Evolutionary conservation across 1,140 invertebrate genomes (phyloP).

Genomic region (Macrobrachium rosenbergii): DNA sequence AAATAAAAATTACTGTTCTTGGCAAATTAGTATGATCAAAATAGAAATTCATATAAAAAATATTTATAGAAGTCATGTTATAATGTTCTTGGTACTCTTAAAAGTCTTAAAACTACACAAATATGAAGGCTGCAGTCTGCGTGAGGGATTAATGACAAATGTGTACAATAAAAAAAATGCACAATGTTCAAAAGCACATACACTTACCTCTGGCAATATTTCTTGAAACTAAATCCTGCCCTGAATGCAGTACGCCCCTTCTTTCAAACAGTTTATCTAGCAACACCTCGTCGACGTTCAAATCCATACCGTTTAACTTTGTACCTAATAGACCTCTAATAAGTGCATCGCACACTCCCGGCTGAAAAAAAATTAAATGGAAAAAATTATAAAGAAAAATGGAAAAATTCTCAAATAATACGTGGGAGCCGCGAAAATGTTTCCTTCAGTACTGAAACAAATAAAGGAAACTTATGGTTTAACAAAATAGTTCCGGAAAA

Average conservation of each 20-base stretch:
- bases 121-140: no score
- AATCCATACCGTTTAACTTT: slow-evolving; percentile 44
- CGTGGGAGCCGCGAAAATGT: no score
- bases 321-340: slow-evolving; percentile 50
- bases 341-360: slow-evolving; percentile 10
- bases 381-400: neutral
- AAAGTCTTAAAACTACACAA: no score
- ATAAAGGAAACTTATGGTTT: neutral
- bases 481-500: no score
- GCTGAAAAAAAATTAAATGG: neutral
- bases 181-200: neutral
- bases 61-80: no score
- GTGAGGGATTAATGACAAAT: no score
- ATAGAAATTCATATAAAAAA: no score
- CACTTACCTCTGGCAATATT: slow-evolving; percentile 80
- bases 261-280: slow-evolving; percentile 50
- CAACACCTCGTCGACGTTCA: slow-evolving; percentile 16
- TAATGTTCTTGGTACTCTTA: no score
- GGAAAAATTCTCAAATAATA: neutral
- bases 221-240: slow-evolving; percentile 85
- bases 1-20: neutral
- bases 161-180: no score
- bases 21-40: no score
- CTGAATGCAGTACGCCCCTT: slow-evolving; percentile 74
- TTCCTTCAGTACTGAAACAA: neutral